Conservation (phyloP, 2,113 vertebrate species). For the Galbula dea region DNA sequence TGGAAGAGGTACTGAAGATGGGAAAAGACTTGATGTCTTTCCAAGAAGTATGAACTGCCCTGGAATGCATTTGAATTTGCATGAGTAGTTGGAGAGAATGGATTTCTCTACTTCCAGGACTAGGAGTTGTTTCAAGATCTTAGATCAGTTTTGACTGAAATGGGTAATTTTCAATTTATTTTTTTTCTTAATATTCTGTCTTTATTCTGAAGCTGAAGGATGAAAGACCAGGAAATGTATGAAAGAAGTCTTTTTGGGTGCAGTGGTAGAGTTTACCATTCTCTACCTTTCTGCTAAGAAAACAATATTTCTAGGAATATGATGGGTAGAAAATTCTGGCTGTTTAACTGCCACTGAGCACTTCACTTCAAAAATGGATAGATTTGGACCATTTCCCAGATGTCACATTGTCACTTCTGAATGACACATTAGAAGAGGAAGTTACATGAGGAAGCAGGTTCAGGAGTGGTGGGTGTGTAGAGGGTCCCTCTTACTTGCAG, state of each 20-base stretch:
- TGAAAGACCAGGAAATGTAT: neutral
- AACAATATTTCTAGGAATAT: neutral
- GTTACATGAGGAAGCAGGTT: neutral
- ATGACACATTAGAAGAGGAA: conserved; percentile 57
- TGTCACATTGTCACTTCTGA: conserved; percentile 47
- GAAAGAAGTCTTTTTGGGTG: neutral
- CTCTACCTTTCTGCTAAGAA: neutral
- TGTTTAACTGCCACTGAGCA: neutral
- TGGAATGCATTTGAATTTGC: neutral
- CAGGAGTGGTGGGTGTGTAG: neutral
- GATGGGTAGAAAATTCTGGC: neutral
- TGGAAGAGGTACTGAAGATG: neutral
- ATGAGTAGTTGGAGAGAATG: neutral
- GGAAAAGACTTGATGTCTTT: neutral
- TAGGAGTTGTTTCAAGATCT: neutral
- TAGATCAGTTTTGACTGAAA: neutral
- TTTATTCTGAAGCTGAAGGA: neutral
- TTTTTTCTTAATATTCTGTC: neutral
- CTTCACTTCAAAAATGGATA: neutral
- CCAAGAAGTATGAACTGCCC: neutral
- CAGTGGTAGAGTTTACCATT: neutral
- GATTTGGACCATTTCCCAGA: conserved; percentile 35
- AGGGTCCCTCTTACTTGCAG: neutral
- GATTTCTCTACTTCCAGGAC: neutral
- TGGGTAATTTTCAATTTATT: neutral